Base-by-base conservation (phyloP, 2,888 invertebrate genomes). In the Mesorhabditis spiculigera region DNA sequence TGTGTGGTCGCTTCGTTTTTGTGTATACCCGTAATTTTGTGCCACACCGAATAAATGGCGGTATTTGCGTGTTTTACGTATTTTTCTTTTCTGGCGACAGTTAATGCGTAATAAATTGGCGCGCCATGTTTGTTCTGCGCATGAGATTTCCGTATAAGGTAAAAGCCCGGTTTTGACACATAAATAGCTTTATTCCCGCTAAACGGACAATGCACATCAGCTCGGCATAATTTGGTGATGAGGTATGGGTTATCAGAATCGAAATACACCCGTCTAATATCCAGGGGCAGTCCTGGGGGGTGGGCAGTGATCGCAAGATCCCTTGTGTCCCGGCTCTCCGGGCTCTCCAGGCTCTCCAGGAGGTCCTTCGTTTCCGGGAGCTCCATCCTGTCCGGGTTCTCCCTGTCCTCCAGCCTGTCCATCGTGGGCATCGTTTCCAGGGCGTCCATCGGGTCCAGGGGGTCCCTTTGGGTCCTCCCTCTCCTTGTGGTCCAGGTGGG, bases 401-500 rank as follows among this genome's bases (percentile, higher is more conserved):
- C 78, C 78, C 69, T 72, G 72, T n/a, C 76, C 71, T 69, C 78
- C 78, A 50, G 78, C 76, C 5, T 68, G 66, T 68, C 80, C 80
- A 58, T 71, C 71, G 41, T 71, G 50, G 8, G 10, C 58, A 50
- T 50, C 58, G n/a, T 50, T 50, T 75, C 79, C 79, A 62, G 78
- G 76, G 43, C 65, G 75, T 74, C 80, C 80, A 58, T 76, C 77
- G 66, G 75, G 75, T 76, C 79, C 79, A 63, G 79, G 73, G 13
- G 76, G 77, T 28, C 73, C 78, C 78, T 64, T 75, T 76, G 43
- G 73, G 72, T 78, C 78, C 82, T 77, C 78, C 80, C 28, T 72
- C 72, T 66, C 83, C 82, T 64, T 75, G 77, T 66, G 78, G 74
- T 71, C 83, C 83, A 65, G 74, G 78, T 50, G 80, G 81, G 71